phyloP scores from a whole-genome alignment of 2,113 vertebrate species.

The Leptosomus discolor region DNA sequence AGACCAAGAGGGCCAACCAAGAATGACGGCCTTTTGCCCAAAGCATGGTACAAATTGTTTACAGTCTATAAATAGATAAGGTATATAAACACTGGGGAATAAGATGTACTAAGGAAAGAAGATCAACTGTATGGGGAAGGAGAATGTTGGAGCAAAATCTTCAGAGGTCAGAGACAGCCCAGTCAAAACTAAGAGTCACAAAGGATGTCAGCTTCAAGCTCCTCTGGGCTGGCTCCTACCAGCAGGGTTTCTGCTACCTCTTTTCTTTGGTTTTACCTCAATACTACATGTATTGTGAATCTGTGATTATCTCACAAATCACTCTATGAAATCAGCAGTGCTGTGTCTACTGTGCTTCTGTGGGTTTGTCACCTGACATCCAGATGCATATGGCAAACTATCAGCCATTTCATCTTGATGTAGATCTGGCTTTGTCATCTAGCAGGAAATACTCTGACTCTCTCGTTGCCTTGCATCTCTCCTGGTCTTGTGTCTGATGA shows the following conservation, averaged over 20 bases:
- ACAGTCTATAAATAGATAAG: background rate
- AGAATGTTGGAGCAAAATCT: background rate
- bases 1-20: background rate
- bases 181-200: background rate
- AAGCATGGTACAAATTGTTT: background rate
- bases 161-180: background rate
- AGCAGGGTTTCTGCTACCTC: background rate
- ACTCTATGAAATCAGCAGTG: background rate
- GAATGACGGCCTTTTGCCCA: background rate
- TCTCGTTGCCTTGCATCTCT: background rate
- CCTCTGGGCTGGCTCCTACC: background rate
- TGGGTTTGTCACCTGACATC: background rate
- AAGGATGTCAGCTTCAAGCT: background rate
- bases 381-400: background rate
- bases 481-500: background rate
- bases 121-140: background rate
- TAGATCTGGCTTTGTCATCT: background rate
- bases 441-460: background rate
- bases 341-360: background rate
- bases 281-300: rapidly evolving
- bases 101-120: background rate
- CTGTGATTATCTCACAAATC: background rate
- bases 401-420: background rate
- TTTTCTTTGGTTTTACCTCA: background rate
- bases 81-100: background rate